Base-by-base conservation (phyloP, 2,797 vertebrate genomes). In the Rousettus madagascariensis region DNA sequence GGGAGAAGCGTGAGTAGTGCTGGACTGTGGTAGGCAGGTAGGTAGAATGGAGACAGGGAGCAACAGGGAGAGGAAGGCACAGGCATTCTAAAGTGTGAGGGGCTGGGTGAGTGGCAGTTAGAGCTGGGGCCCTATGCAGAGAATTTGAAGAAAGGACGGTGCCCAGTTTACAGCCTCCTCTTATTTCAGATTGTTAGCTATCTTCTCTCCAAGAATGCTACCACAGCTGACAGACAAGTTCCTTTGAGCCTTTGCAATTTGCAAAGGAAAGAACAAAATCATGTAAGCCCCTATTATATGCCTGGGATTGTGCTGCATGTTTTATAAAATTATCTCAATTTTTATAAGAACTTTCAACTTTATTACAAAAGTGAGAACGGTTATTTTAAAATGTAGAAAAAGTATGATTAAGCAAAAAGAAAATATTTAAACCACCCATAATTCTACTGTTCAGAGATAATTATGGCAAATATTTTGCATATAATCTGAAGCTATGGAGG, bases 61-160 rank as follows among this genome's bases (percentile, higher is more conserved):
- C 26, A 4, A 5, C 0, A 53, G 90, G 74, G 30, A 38, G 24
- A 17, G 33, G 51, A 2, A 20, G 22, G 15, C 20, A 30, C 4
- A 3, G 59, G 26, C 16, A 3, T 53, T 26, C 33, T 26, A 5
- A 30, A 43, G 51, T 26, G 26, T 38, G 46, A 46, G 51, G 38
- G n/a, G 2, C 38, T n/a, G 16, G 5, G 43, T 22, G 10, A 26
- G 10, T 0, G 0, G 41, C 22, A 24, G 20, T 20, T 38, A 8
- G 75, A n/a, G n/a, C 65, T 13, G 36, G 61, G 12, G 20, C 6
- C 24, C 63, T 22, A 1, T 2, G 10, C 4, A 57, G 28, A 74
- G 77, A 1, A 0, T 17, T 16, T 26, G 57, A 43, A 28, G 43
- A 63, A 59, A 91, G 5, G 16, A 30, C 22, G 8, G 72, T 19